Conservation (phyloP, 1,140 invertebrate genomes). For the Pachypsylla venusta region DNA sequence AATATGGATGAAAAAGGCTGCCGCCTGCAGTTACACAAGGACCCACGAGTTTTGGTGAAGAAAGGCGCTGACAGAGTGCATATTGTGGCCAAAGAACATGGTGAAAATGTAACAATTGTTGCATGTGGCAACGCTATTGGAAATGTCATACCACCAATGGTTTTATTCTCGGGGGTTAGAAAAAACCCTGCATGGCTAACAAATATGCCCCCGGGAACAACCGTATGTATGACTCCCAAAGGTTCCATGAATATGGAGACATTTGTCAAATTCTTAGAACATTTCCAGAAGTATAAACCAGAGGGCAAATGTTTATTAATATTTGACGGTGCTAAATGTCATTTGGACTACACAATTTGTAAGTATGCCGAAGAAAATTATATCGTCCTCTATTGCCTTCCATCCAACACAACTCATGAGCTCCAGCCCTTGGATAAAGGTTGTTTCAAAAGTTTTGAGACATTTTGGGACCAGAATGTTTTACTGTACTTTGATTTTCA, state of each 20-base stretch:
- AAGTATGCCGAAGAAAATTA: constrained; percentile 26
- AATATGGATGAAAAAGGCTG: constrained; percentile 34
- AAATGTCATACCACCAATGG: constrained; percentile 28
- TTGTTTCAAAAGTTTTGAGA: constrained; percentile 27
- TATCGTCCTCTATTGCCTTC: constrained; percentile 28
- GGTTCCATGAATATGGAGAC: constrained; percentile 28
- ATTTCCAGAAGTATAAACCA: constrained; percentile 27
- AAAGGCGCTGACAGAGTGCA: constrained; percentile 30
- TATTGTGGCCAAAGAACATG: constrained; percentile 28
- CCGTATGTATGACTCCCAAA: constrained; percentile 24
- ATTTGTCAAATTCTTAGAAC: constrained; percentile 28
- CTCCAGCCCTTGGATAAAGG: constrained; percentile 31
- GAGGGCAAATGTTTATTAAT: constrained; percentile 27
- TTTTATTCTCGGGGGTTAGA: constrained; percentile 30
- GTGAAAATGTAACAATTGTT: constrained; percentile 31
- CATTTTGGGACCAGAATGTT: constrained; percentile 26
- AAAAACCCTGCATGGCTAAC: constrained; percentile 25
- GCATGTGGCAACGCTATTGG: constrained; percentile 30
- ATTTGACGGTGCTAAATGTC: constrained; percentile 29
- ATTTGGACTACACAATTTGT: constrained; percentile 25
- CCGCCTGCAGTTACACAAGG: constrained; percentile 28
- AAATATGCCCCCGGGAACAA: constrained; percentile 25
- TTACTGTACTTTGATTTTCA: neutral
- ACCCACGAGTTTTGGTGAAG: constrained; percentile 27
- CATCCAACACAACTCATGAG: constrained; percentile 30